Evolutionary conservation across 2,888 invertebrate species (phyloP).

Genomic region (Rhogogaster chlorosoma): DNA sequence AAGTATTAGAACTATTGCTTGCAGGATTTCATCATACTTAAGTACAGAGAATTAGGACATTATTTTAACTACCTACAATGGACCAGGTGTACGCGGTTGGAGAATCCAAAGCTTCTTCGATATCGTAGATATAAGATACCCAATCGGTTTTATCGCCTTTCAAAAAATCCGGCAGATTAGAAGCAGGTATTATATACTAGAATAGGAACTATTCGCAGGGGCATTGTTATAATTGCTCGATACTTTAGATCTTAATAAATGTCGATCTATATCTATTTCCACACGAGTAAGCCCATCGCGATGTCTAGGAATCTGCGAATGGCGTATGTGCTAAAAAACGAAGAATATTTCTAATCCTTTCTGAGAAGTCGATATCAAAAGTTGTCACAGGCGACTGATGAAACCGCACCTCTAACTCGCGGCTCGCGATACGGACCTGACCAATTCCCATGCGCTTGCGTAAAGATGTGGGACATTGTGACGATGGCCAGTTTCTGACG

Average conservation of each 20-base stretch:
- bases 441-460: constrained; percentile 15
- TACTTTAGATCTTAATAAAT: too few species aligned
- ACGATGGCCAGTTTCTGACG: constrained; percentile 15
- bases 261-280: background rate
- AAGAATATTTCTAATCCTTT: background rate
- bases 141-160: too few species aligned
- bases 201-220: too few species aligned
- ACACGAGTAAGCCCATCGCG: background rate
- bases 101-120: background rate
- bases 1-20: background rate
- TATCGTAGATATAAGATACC: background rate
- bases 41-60: too few species aligned
- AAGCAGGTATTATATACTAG: too few species aligned
- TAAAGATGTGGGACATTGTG: constrained; percentile 2
- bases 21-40: background rate
- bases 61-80: too few species aligned
- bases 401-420: background rate
- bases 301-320: background rate
- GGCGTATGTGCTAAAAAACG: background rate
- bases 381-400: background rate
- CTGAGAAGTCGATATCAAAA: background rate
- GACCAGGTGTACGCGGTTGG: too few species aligned
- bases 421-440: constrained; percentile 6
- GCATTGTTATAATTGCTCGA: too few species aligned
- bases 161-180: too few species aligned